A percentile compares a stretch with the other conserved stretches of the same genome.
These are phyloP conservation scores for Drosophila rubida DNA, from an alignment of 2,888 invertebrate genomes.

Conservation along the genomic window DNA sequence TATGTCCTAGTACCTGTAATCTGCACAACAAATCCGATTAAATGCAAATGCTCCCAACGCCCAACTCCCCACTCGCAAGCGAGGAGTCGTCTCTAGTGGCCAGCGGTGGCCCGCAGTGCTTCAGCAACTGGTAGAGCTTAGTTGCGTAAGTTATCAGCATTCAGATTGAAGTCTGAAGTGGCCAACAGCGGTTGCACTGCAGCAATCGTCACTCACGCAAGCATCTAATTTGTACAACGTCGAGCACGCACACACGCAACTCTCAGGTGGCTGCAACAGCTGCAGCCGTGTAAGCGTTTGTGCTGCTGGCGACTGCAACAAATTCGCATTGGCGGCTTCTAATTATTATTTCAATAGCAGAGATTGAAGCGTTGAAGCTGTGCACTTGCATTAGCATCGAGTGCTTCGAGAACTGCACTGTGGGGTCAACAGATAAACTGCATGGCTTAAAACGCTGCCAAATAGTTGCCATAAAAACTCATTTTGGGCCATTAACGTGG, in stretches of 20 bases:
- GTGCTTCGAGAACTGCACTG: background rate
- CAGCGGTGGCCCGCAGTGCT: slow-evolving; percentile 12
- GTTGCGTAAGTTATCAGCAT: slow-evolving; percentile 75
- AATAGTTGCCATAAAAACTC: slow-evolving; percentile 67
- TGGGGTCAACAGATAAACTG: slow-evolving; percentile 35
- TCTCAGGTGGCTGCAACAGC: background rate
- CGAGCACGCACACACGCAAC: slow-evolving; percentile 10
- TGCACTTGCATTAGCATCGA: slow-evolving; percentile 38
- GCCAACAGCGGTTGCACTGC: slow-evolving; percentile 60
- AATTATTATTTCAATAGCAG: slow-evolving; percentile 75
- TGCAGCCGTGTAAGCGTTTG: background rate
- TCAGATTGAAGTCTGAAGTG: slow-evolving; percentile 26
- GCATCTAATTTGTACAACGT: slow-evolving; percentile 40
- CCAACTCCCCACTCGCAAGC: background rate
- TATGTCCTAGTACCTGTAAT: slow-evolving; percentile 68
- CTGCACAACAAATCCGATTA: slow-evolving; percentile 78
- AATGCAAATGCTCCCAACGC: slow-evolving; percentile 65
- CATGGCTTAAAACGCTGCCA: slow-evolving; percentile 37
- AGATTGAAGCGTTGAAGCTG: slow-evolving; percentile 27
- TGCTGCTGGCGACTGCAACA: slow-evolving; percentile 40
- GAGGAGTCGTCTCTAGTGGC: background rate
- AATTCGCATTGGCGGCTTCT: slow-evolving; percentile 54
- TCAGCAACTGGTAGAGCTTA: slow-evolving; percentile 60
- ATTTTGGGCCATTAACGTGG: slow-evolving; percentile 60
- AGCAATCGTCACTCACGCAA: slow-evolving; percentile 55